Conservation (phyloP, 2,797 vertebrate species). For the Melopsittacus undulatus region DNA sequence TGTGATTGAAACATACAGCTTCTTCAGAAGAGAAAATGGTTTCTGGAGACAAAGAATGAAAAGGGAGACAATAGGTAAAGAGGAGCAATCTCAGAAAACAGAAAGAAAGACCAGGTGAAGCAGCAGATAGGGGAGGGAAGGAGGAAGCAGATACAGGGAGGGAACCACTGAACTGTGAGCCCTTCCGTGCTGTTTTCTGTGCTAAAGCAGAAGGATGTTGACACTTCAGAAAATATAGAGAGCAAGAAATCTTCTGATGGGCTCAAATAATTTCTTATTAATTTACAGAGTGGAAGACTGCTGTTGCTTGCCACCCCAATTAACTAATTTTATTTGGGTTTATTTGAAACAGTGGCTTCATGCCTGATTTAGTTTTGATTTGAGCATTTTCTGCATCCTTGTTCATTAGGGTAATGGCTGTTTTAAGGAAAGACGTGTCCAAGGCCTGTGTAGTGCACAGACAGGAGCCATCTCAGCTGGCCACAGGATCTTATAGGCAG, state of each 20-base stretch:
- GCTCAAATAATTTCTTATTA: neutral
- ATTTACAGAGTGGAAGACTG: neutral
- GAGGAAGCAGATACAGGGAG: neutral
- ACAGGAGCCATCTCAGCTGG: neutral
- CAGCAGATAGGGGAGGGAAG: neutral
- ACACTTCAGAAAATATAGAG: neutral
- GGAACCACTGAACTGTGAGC: neutral
- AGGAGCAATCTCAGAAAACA: neutral
- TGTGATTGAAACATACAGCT: neutral
- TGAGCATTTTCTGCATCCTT: neutral
- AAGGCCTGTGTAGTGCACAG: rapidly evolving
- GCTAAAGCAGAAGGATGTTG: neutral
- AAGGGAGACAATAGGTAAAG: neutral
- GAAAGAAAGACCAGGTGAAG: neutral
- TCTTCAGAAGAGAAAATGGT: neutral
- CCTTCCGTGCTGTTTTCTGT: neutral
- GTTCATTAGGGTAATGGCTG: neutral
- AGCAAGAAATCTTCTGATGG: neutral
- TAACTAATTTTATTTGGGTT: neutral
- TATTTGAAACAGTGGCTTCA: neutral
- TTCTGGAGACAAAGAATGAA: neutral
- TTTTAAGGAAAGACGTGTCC: neutral
- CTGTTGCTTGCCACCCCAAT: neutral
- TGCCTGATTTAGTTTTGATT: neutral
- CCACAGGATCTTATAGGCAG: neutral